Evolutionary conservation across 1,140 invertebrate genomes (phyloP).

Genomic region (Melipona quadrifasciata): DNA sequence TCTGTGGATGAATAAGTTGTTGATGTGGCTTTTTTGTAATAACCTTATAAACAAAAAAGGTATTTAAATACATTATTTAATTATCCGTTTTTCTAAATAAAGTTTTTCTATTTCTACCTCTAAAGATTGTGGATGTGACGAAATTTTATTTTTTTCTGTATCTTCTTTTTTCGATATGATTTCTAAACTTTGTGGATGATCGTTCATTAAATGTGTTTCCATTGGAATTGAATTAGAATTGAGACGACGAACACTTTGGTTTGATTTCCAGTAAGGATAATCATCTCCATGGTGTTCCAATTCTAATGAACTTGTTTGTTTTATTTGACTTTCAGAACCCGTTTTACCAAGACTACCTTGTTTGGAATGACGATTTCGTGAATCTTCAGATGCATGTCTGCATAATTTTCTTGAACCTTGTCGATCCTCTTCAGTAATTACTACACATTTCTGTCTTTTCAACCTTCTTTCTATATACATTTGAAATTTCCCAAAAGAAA

Average conservation of each 20-base stretch:
- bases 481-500: conserved; percentile 24
- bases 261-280: conserved; percentile 77
- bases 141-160: conserved; percentile 78
- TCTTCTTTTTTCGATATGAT: conserved; percentile 79
- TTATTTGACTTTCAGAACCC: conserved; percentile 79
- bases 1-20: conserved; percentile 79
- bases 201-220: conserved; percentile 74
- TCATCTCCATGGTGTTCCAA: conserved; percentile 76
- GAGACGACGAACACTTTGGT: conserved; percentile 74
- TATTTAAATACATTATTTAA: neutral
- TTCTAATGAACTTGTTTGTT: conserved; percentile 79
- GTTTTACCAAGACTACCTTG: conserved; percentile 77
- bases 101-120: conserved; percentile 67
- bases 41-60: conserved; percentile 66
- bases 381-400: conserved; percentile 77
- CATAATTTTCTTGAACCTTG: conserved; percentile 70
- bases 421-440: conserved; percentile 72
- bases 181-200: conserved; percentile 79
- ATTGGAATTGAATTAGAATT: conserved; percentile 76
- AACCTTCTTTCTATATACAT: conserved; percentile 67
- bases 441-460: conserved; percentile 70
- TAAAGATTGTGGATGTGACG: conserved; percentile 79
- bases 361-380: conserved; percentile 75
- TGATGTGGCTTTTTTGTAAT: conserved; percentile 79
- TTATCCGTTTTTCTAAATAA: neutral